These are phyloP conservation scores for Suncus etruscus DNA, from an alignment of 2,113 vertebrate genomes.

Conservation along the genomic window DNA sequence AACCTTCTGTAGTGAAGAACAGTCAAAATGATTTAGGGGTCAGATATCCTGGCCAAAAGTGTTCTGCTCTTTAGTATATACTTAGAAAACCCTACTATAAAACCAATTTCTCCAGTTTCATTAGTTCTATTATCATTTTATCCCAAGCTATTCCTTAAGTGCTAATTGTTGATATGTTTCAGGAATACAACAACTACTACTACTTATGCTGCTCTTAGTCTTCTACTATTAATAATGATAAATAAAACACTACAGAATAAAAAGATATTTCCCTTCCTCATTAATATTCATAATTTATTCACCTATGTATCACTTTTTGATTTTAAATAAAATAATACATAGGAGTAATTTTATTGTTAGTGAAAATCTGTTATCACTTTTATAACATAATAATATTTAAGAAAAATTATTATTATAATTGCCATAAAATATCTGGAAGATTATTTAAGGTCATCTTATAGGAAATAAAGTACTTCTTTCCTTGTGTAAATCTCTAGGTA, in stretches of 20 bases:
- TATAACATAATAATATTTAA: too few relatives aligned
- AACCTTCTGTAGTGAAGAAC: background rate
- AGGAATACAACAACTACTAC: too few relatives aligned
- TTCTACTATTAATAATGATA: background rate
- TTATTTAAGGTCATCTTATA: accelerated
- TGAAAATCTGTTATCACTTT: background rate
- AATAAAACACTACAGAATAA: background rate
- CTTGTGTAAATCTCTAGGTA: too few relatives aligned
- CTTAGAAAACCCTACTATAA: background rate
- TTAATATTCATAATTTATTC: accelerated
- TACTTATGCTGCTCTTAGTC: too few relatives aligned
- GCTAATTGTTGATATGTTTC: background rate
- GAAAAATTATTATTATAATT: too few relatives aligned
- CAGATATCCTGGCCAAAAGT: background rate
- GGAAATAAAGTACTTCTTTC: too few relatives aligned
- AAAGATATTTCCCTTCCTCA: accelerated
- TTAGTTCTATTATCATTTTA: background rate
- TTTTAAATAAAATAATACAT: accelerated
- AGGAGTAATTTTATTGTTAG: too few relatives aligned
- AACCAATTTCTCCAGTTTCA: background rate
- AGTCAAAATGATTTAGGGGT: background rate
- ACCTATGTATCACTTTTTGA: background rate
- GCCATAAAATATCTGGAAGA: background rate
- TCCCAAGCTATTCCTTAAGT: background rate
- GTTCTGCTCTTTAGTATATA: too few relatives aligned